Evolutionary conservation across 2,888 invertebrate species (phyloP), one percentile per base, ranked within the genome.

Genomic region (Caenorhabditis angaria): DNA sequence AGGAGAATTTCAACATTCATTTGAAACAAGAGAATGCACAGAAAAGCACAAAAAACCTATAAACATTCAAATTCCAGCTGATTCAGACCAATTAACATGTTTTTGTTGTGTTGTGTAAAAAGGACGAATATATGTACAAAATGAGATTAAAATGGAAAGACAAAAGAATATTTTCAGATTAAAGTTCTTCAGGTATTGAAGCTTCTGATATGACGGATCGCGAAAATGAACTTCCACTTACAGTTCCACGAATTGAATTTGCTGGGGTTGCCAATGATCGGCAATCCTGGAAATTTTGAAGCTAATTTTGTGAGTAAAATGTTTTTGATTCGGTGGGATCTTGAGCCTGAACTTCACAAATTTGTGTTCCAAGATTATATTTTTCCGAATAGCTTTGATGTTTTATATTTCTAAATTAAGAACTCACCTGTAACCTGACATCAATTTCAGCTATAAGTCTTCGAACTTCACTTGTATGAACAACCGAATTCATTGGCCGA

Each of bases 371-470:
- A n/a, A n/a, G n/a, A n/a, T n/a, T n/a, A n/a, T n/a, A n/a, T n/a
- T n/a, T n/a, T n/a, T n/a, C n/a, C n/a, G n/a, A n/a, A n/a, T n/a
- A n/a, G n/a, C n/a, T n/a, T n/a, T n/a, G n/a, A n/a, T n/a, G n/a
- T n/a, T n/a, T n/a, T n/a, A n/a, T n/a, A n/a, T n/a, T n/a, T n/a
- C n/a, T 28, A 24, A 51, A 6, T 41, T 61, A 32, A 8, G 20
- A 28, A 5, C 25, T 35, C 24, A 70, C 74, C 57, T 74, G 71
- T 10, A 84, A 64, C n/a, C 85, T 63, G 22, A 78, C 81, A 60
- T 85, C 85, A 8, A 85, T 71, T 48, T 85, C 85, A 24, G 83
- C 78, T 18, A 85, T 78, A n/a, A 85, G 65, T 28, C 83, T 69
- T 54, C 77, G 59, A 60, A 85, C 78, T 65, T 85, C 84, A 18